Evolutionary conservation across 2,113 vertebrate genomes (phyloP).

Genomic region (Epinephelus moara): DNA sequence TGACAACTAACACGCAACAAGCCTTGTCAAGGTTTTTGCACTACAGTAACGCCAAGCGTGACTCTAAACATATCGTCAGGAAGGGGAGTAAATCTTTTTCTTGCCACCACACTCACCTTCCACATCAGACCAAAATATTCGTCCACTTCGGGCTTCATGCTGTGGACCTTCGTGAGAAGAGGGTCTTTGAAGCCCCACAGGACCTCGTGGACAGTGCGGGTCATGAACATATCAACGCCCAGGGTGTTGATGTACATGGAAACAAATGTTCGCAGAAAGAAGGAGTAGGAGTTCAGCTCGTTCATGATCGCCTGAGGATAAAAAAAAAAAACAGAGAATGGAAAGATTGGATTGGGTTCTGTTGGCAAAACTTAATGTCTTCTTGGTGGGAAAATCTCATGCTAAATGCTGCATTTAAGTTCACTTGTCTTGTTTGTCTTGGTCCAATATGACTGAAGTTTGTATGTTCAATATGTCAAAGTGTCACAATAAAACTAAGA

Average conservation of each 20-base stretch:
- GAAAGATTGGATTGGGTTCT: not conserved
- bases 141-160: conserved; percentile 83
- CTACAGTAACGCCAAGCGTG: not conserved
- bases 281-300: conserved; percentile 80
- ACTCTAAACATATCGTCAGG: not conserved
- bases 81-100: not conserved
- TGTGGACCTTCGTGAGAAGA: conserved; percentile 86
- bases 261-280: conserved; percentile 68
- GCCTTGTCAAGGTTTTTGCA: not conserved
- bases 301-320: conserved; percentile 89
- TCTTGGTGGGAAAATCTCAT: not conserved
- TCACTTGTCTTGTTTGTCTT: not conserved
- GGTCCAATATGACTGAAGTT: not conserved
- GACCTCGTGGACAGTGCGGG: conserved; percentile 87
- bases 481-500: conserved; percentile 16
- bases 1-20: not conserved
- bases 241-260: conserved; percentile 76
- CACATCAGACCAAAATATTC: conserved; percentile 92
- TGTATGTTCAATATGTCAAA: not conserved
- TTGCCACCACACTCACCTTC: conserved; percentile 83
- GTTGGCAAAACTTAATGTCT: not conserved
- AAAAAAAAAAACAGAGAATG: not conserved
- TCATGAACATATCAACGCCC: conserved; percentile 87
- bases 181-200: conserved; percentile 97
- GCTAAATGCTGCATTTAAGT: not conserved